These are phyloP conservation scores for Lates calcarifer DNA, from an alignment of 2,113 vertebrate species.

Conservation along the genomic window DNA sequence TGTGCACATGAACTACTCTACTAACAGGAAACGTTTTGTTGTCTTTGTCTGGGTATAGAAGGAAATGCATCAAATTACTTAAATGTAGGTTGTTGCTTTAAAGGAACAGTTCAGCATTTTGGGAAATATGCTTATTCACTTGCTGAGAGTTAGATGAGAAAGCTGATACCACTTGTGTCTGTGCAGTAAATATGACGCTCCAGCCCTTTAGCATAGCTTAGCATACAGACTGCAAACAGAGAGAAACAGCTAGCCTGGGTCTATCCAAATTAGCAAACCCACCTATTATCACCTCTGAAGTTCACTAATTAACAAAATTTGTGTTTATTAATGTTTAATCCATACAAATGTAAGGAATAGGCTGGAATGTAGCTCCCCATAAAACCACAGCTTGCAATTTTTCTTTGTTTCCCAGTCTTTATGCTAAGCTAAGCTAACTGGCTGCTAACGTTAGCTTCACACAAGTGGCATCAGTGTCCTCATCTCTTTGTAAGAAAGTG, in stretches of 20 bases:
- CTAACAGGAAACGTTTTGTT: conserved; percentile 47
- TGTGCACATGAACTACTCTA: conserved; percentile 22
- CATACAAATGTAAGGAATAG: neutral
- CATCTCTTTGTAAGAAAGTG: neutral
- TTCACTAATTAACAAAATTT: neutral
- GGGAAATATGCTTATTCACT: neutral
- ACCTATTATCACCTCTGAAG: neutral
- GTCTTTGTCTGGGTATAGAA: conserved; percentile 5
- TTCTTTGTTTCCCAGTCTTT: neutral
- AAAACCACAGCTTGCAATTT: neutral
- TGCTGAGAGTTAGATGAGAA: neutral
- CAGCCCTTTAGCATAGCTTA: neutral
- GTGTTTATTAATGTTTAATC: too few species aligned
- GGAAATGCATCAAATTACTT: neutral
- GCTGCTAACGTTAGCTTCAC: neutral
- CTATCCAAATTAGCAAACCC: neutral
- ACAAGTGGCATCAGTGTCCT: neutral
- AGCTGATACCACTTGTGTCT: neutral
- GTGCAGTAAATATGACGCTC: neutral
- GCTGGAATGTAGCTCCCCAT: neutral
- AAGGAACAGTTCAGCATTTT: neutral
- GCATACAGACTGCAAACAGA: neutral
- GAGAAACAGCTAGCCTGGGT: neutral
- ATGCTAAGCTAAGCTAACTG: neutral
- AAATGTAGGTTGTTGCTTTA: neutral